Evolutionary conservation across 2,888 invertebrate species (phyloP), one percentile per base, ranked within the genome.

Genomic region (Sarcophaga caerulescens): DNA sequence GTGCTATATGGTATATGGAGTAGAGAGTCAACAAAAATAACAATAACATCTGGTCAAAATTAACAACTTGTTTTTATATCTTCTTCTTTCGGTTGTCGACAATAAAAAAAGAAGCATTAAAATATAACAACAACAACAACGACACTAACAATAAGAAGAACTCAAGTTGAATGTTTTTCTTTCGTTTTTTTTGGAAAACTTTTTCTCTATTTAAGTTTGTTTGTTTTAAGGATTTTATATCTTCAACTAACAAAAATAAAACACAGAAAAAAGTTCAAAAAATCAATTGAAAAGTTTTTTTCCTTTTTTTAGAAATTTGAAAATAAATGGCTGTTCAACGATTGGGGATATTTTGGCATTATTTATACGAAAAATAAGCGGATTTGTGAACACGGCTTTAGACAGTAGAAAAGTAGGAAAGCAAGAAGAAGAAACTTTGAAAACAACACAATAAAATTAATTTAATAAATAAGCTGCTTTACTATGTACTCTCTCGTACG

Each of bases 1-100:
- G 52, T 52, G 47, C 10, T 35, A 44, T 44, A n/a, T 60, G 35
- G 35, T 35, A 35, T 65, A 65, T 65, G 17, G 10, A 69, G 25
- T 35, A 35, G 19, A 68, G 21, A n/a, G 19, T 69, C 52, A 73
- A 70, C 60, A 63, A 69, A 60, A 74, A 73, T 45, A 74, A 68
- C 77, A 79, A 52, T 45, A 80, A 83, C 75, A 83, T 82, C 74
- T 86, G 86, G 75, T 81, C 78, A 71, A 81, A 83, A 81, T 85
- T 81, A 87, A 80, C 76, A 85, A 87, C 65, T 87, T 85, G 62
- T 76, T 70, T 59, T 84, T 78, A 76, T 44, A 62, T 19, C 63
- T 21, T 47, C 25, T 79, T 35, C 17, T 52, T 44, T 80, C 47
- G 35, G n/a, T 12, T 60, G 25, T 60, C 35, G 44, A 59, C 19